Evolutionary conservation across 2,888 invertebrate genomes (phyloP).

Genomic region (Esperia sulphurella): DNA sequence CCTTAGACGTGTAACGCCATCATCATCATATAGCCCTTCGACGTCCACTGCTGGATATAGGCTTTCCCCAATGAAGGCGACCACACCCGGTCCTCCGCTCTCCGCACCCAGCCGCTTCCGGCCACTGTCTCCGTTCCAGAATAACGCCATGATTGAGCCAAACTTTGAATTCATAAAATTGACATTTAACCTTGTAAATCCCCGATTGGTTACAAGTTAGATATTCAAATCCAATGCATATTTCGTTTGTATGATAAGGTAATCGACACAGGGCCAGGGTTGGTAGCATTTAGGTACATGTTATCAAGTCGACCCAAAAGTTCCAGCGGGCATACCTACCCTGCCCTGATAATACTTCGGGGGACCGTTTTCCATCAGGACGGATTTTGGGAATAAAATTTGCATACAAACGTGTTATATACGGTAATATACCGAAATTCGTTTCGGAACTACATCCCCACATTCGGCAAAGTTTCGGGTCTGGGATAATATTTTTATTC

Average conservation of each 20-base stretch:
- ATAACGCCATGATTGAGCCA: too few species aligned
- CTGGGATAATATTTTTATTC: slow-evolving; percentile 27
- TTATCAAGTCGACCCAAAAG: slow-evolving; percentile 72
- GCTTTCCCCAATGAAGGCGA: too few species aligned
- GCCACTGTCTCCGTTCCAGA: too few species aligned
- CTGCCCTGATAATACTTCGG: slow-evolving; percentile 50
- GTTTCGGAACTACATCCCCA: slow-evolving; percentile 43
- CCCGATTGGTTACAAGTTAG: background rate
- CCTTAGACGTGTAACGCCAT: too few species aligned
- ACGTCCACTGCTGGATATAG: too few species aligned
- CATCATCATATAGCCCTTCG: too few species aligned
- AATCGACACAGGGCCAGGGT: slow-evolving; percentile 35
- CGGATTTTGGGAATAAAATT: slow-evolving; percentile 69
- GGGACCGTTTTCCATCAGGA: slow-evolving; percentile 63
- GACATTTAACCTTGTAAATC: too few species aligned
- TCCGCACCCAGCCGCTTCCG: too few species aligned
- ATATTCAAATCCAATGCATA: slow-evolving; percentile 24
- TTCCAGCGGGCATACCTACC: slow-evolving; percentile 41
- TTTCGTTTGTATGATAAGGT: slow-evolving; percentile 48
- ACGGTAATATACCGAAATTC: slow-evolving; percentile 53
- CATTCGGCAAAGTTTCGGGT: slow-evolving; percentile 16
- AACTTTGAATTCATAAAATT: too few species aligned
- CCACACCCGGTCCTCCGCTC: too few species aligned
- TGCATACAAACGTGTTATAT: slow-evolving; percentile 70
- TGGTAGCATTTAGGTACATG: slow-evolving; percentile 30